Base-by-base conservation (phyloP, 2,888 invertebrate species). In the Agrotis ipsilon region DNA sequence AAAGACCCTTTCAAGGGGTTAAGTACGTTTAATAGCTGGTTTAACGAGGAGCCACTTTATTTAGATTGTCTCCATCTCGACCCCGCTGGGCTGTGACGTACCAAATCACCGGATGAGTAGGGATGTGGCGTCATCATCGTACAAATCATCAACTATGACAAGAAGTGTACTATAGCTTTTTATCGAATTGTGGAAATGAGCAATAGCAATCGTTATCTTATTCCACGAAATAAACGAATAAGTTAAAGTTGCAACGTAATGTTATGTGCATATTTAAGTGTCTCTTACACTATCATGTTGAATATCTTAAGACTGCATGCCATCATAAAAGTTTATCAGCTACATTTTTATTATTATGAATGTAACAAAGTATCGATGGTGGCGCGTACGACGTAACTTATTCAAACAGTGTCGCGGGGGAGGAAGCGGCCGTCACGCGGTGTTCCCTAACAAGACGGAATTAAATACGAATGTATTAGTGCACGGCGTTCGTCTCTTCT, bases 391-490 rank as follows among this genome's bases (percentile, higher is more conserved):
- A n/a, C 6, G 55, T 55, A 55, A 90, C 82, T 87, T 92, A 95
- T 94, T 95, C 95, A 89, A 90, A 85, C 86, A 85, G 90, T 89
- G 93, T 93, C 91, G 85, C 88, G 77, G 86, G 85, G 86, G 90
- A 95, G 95, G 95, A 95, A 94, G 89, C 91, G 88, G 80, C 89
- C 93, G 92, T 93, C 94, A 93, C 92, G 91, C 86, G 82, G 86
- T 87, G 90, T 88, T 86, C 88, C 89, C 90, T 90, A 92, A 92
- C 93, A 91, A 93, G 94, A 94, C 94, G 88, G 92, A 93, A 93
- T 95, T 94, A 94, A 94, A 94, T 93, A 93, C 92, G 88, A 92
- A 91, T 91, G 92, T 92, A 92, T 92, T 91, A 92, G 90, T 87
- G 81, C 78, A 80, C 77, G 71, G 78, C 67, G 81, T 82, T 81